Evolutionary conservation across 2,113 vertebrate genomes (phyloP).

Genomic region (Apteryx mantelli): DNA sequence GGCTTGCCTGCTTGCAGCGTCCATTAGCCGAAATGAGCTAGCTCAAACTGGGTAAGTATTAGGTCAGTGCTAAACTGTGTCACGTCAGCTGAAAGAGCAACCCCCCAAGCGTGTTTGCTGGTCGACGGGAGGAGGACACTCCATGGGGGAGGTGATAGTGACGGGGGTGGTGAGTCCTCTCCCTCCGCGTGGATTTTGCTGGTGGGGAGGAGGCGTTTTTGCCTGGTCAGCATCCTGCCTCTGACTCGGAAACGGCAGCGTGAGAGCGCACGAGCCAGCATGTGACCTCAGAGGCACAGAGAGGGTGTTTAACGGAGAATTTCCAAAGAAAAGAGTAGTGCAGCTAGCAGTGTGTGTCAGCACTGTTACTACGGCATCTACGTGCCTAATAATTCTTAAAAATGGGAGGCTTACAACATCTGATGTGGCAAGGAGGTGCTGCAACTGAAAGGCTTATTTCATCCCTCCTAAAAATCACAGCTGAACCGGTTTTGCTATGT

Average conservation of each 20-base stretch:
- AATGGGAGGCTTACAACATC: neutral
- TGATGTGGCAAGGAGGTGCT: constrained; percentile 19
- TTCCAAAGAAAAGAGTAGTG: neutral
- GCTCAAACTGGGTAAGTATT: neutral
- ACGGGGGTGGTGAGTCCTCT: neutral
- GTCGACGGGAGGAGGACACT: neutral
- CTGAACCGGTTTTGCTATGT: neutral
- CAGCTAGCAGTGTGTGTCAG: neutral
- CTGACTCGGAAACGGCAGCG: neutral
- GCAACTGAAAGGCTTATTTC: neutral
- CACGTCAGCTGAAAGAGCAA: neutral
- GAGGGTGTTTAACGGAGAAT: neutral
- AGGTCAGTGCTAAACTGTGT: neutral
- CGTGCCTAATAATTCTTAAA: neutral
- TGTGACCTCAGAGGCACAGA: neutral
- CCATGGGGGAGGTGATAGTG: neutral
- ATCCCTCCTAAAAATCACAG: neutral
- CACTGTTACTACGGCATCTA: neutral
- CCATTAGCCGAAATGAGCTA: neutral
- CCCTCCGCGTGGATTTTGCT: neutral
- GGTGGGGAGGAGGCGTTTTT: neutral
- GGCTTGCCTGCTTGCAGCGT: neutral
- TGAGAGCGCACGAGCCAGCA: neutral
- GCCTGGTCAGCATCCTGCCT: neutral
- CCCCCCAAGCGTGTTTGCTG: neutral